Conservation (phyloP, 2,888 invertebrate genomes). For the Agriopis leucophaearia region DNA sequence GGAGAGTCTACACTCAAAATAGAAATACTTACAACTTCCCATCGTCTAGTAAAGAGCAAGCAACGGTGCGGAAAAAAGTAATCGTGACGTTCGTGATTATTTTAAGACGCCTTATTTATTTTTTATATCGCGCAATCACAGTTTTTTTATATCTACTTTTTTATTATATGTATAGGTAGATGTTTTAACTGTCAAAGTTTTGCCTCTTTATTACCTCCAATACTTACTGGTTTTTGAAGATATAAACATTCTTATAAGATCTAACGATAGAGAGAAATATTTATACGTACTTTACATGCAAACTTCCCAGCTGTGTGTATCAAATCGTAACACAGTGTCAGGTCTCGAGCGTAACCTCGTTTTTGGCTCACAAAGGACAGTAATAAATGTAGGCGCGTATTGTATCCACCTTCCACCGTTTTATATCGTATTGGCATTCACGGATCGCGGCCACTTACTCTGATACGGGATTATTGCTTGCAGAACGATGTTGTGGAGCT, state of each 20-base stretch:
- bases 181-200: too few relatives aligned
- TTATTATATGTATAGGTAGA: too few relatives aligned
- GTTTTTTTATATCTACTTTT: too few relatives aligned
- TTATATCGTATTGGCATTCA: conserved; percentile 47
- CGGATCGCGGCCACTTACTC: conserved; percentile 49
- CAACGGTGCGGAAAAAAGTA: too few relatives aligned
- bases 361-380: conserved; percentile 70
- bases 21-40: too few relatives aligned
- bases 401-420: conserved; percentile 39
- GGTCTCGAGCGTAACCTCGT: conserved; percentile 55
- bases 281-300: not conserved
- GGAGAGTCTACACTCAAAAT: not conserved
- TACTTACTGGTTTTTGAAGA: too few relatives aligned
- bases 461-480: conserved; percentile 26
- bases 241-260: too few relatives aligned
- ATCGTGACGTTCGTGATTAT: too few relatives aligned
- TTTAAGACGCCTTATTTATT: too few relatives aligned
- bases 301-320: conserved; percentile 27
- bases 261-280: not conserved
- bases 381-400: conserved; percentile 64
- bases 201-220: too few relatives aligned
- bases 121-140: too few relatives aligned
- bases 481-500: conserved; percentile 14
- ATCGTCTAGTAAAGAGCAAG: too few relatives aligned
- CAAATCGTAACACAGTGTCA: conserved; percentile 32